Base-by-base conservation (phyloP, 1,140 invertebrate species). In the Brachionus plicatilis region DNA sequence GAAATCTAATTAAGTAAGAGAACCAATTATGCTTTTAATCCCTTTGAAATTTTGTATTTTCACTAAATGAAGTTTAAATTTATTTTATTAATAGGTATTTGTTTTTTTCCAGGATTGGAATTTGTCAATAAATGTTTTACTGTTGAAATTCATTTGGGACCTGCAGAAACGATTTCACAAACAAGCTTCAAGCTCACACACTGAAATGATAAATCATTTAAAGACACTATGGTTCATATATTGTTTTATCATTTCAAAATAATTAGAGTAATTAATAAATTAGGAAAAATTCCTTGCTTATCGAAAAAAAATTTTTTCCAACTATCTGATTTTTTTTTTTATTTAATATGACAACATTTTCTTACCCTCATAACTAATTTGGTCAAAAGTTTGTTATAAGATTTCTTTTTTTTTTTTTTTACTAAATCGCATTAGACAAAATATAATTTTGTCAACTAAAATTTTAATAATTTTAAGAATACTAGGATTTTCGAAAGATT, bases 211-310 rank as follows among this genome's bases (percentile, higher is more conserved):
- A 20, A 60, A 60, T 60, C n/a, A 60, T 60, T 60, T 60, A 20
- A 60, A 60, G 53, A 60, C 53, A 60, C n/a, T 60, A 60, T 60
- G 53, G 53, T 60, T 20, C 17, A 60, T 60, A 60, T 60, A 60
- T 60, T 60, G 53, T 60, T 60, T 60, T 60, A 60, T 60, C 53
- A 60, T 60, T 60, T 60, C 53, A 60, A 60, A 60, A 60, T 60
- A 60, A 60, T 60, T 20, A 60, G 17, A 20, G 7, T 60, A 60
- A 60, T 60, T 60, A 60, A 60, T 60, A 60, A 60, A 60, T 20
- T 24, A 60, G 53, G 8, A 60, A 60, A 56, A 60, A 60, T 24
- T 60, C 20, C 9, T 60, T 20, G 20, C 53, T 60, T 60, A 60
- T 60, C 53, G 20, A 8, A 6, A 60, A n/a, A 56, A 56, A 17